Evolutionary conservation across 2,888 invertebrate genomes (phyloP), one percentile per base, ranked within the genome.

Genomic region (Mylabris sibirica): DNA sequence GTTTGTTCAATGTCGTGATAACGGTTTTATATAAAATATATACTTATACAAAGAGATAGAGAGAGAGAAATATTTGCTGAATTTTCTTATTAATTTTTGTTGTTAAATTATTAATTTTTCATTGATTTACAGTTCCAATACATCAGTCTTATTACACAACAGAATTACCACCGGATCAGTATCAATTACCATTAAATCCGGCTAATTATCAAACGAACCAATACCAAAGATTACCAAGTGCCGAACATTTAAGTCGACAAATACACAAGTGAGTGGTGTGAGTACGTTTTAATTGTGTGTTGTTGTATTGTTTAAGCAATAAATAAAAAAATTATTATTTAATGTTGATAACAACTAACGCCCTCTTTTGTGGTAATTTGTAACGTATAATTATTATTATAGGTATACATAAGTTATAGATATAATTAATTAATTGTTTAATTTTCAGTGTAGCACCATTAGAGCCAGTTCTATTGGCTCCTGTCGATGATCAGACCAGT

Each of bases 401-500:
- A n/a, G n/a, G n/a, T n/a, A n/a, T n/a, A n/a, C n/a, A n/a, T n/a
- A n/a, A n/a, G n/a, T 44, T 44, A 5, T n/a, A 5, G n/a, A 44
- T 17, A n/a, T n/a, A 6, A 8, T 22, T 41, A 30, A 63, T 64
- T 62, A 24, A 41, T 69, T 67, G 60, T 61, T 76, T 69, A 71
- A 67, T 68, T 84, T 86, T 63, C 79, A 90, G 90, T 77, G 88
- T 89, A 63, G 88, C 90, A 76, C 87, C 89, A 71, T 82, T 90
- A 79, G 90, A 90, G 79, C 87, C 87, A 64, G 84, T 86, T 69
- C 65, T 75, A 70, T 82, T 82, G 75, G 82, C 81, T 73, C 81
- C 84, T 17, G 77, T 73, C 44, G 83, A 82, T 63, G 83, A 84
- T 71, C 84, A 84, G 74, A 76, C 82, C 17, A 81, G 81, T 64